These are phyloP conservation scores for Ferrisia virgata DNA, from an alignment of 2,888 invertebrate species.

Conservation along the genomic window DNA sequence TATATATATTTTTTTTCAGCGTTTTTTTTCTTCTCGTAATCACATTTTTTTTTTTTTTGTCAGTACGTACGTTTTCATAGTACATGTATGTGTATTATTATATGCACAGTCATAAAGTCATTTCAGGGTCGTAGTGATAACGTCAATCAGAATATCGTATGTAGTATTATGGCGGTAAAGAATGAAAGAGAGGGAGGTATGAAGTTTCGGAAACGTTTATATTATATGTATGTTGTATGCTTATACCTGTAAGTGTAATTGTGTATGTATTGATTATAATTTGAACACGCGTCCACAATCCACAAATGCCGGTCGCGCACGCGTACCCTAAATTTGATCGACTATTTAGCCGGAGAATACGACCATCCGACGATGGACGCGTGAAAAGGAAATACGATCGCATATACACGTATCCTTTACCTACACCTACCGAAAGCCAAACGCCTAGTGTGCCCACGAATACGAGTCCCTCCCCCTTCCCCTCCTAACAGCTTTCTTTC, in stretches of 20 bases:
- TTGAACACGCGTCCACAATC: not conserved
- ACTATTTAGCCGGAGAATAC: not conserved
- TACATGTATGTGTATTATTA: no score
- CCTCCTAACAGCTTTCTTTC: not conserved
- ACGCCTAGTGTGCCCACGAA: not conserved
- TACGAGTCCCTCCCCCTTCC: not conserved
- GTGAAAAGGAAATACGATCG: not conserved
- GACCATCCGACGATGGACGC: no score
- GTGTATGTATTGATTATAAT: not conserved
- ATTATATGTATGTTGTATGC: no score
- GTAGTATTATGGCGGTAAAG: not conserved
- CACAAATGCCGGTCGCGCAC: not conserved
- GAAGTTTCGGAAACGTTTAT: not conserved
- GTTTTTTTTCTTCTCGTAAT: not conserved
- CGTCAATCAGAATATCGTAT: constrained; percentile 14
- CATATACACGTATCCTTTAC: not conserved
- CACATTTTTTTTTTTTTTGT: not conserved
- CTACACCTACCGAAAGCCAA: no score
- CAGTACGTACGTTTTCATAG: not conserved
- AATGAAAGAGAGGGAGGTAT: not conserved
- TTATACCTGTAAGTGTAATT: no score
- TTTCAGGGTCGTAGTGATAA: constrained; percentile 36
- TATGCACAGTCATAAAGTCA: constrained; percentile 31
- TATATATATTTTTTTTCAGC: not conserved
- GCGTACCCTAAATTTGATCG: not conserved